Evolutionary conservation across 2,113 vertebrate genomes (phyloP).

Genomic region (Ranitomeya variabilis): DNA sequence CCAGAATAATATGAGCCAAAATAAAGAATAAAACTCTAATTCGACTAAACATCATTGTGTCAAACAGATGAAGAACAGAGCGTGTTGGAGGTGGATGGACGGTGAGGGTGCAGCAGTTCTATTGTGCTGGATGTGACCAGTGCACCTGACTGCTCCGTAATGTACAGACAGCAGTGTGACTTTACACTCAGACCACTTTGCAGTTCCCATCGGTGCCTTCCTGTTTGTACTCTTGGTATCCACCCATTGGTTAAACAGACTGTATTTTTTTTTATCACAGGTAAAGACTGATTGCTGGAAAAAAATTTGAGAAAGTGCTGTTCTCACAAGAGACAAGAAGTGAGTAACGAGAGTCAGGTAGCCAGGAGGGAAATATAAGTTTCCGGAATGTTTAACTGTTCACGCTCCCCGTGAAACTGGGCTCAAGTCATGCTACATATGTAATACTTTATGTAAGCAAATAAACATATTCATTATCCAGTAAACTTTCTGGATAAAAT

Average conservation of each 20-base stretch:
- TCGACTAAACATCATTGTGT: conserved; percentile 8
- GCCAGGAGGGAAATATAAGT: neutral
- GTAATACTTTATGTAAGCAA: no score
- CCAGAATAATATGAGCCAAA: neutral
- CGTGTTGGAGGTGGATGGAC: neutral
- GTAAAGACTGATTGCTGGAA: neutral
- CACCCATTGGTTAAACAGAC: conserved; percentile 32
- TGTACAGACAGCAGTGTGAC: neutral
- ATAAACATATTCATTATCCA: no score
- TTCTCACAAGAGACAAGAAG: neutral
- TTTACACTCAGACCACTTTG: neutral
- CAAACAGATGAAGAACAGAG: neutral
- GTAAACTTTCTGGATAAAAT: no score
- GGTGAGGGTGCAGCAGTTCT: neutral
- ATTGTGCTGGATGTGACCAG: neutral
- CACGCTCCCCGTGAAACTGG: neutral
- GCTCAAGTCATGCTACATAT: no score
- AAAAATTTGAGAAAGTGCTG: conserved; percentile 14
- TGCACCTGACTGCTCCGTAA: neutral
- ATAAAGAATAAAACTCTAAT: conserved; percentile 1
- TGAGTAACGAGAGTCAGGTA: neutral
- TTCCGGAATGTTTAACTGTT: neutral
- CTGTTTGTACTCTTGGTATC: conserved; percentile 17
- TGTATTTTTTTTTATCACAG: conserved; percentile 1
- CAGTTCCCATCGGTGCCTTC: neutral